phyloP scores from a whole-genome alignment of 2,113 vertebrate species.

The Tetrao urogallus region DNA sequence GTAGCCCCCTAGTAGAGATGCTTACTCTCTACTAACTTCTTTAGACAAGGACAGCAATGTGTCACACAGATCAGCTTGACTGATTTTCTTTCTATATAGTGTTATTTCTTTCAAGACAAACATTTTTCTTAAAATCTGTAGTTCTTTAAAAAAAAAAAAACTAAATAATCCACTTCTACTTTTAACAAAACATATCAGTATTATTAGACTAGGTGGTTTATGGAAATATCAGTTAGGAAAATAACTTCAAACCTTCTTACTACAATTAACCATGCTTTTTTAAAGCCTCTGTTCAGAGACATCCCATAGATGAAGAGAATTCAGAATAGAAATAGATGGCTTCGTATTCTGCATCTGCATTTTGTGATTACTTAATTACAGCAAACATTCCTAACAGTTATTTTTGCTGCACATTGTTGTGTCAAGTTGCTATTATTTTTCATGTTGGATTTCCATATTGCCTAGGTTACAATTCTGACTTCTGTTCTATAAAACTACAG shows the following conservation, averaged over 20 bases:
- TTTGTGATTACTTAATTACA: background rate
- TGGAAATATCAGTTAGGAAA: background rate
- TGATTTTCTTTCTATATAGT: background rate
- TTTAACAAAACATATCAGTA: background rate
- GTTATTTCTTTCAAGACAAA: fast-evolving
- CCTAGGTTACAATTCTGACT: background rate
- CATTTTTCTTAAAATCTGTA: background rate
- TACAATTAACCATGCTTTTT: background rate
- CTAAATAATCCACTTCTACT: background rate
- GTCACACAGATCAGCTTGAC: background rate
- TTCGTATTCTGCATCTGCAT: background rate
- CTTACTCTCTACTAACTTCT: background rate
- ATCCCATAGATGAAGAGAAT: background rate
- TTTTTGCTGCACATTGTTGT: background rate
- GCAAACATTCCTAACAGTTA: background rate
- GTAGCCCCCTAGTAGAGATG: background rate
- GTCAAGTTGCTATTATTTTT: background rate
- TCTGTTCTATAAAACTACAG: background rate
- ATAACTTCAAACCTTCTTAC: background rate
- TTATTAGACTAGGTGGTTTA: background rate
- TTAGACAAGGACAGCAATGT: background rate
- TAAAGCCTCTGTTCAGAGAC: background rate
- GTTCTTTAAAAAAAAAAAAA: background rate
- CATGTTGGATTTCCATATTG: background rate
- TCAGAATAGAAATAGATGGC: background rate